Conservation (phyloP, 2,797 vertebrate species). For the Sebastes matsubarae region DNA sequence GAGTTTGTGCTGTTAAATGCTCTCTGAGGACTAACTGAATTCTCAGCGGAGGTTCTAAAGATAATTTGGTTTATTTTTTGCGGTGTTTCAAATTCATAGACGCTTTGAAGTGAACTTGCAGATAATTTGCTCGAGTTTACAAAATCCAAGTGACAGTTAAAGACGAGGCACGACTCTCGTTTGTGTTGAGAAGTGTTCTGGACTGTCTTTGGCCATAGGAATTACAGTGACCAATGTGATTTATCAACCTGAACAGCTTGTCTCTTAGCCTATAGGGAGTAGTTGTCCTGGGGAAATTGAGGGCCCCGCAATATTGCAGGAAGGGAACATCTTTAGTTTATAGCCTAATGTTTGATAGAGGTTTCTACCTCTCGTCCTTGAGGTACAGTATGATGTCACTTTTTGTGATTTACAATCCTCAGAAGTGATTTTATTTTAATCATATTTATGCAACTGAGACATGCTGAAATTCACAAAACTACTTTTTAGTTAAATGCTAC, state of each 20-base stretch:
- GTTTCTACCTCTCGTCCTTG: background rate
- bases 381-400: background rate
- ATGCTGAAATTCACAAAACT: background rate
- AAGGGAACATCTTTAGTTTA: background rate
- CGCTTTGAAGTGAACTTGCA: background rate
- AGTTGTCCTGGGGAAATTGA: background rate
- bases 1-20: background rate
- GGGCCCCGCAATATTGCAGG: background rate
- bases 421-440: background rate
- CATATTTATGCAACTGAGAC: background rate
- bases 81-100: background rate
- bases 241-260: constrained; percentile 10
- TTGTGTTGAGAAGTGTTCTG: constrained; percentile 4
- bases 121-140: background rate
- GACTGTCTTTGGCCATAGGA: constrained; percentile 36
- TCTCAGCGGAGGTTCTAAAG: background rate
- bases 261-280: background rate
- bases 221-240: constrained; percentile 32
- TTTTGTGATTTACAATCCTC: background rate
- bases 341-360: background rate
- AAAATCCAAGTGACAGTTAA: background rate
- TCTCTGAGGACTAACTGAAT: background rate
- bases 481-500: background rate
- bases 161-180: background rate
- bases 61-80: background rate